These are phyloP conservation scores for Limonius californicus DNA, from an alignment of 1,140 invertebrate species.

Conservation along the genomic window DNA sequence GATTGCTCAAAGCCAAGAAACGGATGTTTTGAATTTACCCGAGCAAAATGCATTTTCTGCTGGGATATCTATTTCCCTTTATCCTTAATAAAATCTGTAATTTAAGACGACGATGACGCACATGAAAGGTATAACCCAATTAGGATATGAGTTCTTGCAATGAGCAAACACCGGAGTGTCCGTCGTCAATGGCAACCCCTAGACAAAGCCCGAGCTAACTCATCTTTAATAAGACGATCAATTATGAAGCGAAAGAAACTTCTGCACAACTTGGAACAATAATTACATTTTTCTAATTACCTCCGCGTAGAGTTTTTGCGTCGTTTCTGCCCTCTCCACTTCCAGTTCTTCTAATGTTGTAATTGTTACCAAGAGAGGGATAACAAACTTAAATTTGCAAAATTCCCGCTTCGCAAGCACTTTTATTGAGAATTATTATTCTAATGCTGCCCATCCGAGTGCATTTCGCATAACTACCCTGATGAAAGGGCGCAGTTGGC, in stretches of 20 bases:
- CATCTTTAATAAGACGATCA: slow-evolving; percentile 50
- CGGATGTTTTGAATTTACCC: background rate
- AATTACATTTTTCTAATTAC: slow-evolving; percentile 48
- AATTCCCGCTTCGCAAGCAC: background rate
- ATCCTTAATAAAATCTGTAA: slow-evolving; percentile 21
- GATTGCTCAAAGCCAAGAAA: background rate
- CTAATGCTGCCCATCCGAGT: background rate
- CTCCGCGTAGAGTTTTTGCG: slow-evolving; percentile 9
- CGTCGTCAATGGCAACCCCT: slow-evolving; percentile 37
- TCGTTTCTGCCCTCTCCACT: background rate
- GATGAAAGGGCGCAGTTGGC: background rate
- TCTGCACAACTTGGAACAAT: slow-evolving; percentile 45
- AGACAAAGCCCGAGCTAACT: slow-evolving; percentile 46
- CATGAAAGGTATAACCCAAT: slow-evolving; percentile 46
- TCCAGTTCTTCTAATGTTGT: background rate
- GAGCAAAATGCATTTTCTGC: background rate
- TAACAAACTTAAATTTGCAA: too few relatives aligned
- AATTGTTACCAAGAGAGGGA: background rate
- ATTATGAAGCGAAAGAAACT: slow-evolving; percentile 46
- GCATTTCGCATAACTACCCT: background rate
- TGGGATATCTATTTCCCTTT: background rate
- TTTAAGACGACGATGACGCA: slow-evolving; percentile 36
- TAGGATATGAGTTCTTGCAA: slow-evolving; percentile 47
- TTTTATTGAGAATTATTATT: background rate
- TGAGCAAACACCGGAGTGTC: slow-evolving; percentile 40